Base-by-base conservation (phyloP, 2,888 invertebrate genomes). In the Chrysodeixis includens region DNA sequence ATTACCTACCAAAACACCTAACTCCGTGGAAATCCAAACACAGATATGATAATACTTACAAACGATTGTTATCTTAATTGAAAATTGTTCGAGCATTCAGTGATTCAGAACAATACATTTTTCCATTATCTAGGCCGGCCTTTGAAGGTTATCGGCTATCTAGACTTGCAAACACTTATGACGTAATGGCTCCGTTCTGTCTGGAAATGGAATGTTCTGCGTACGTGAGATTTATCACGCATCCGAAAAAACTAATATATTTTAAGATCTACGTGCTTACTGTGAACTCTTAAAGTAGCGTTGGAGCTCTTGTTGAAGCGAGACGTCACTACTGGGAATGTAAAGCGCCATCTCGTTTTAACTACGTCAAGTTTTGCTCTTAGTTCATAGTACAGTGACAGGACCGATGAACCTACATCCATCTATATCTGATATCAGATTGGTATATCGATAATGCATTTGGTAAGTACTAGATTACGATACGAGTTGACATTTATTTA, bases 211-310 rank as follows among this genome's bases (percentile, higher is more conserved):
- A 55, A 67, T 68, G 66, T 79, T 20, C 46, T 72, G 80, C 72
- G 76, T 80, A 80, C 78, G 80, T 80, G 78, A 76, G 74, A 66
- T 35, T 30, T 59, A 66, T 63, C 80, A 78, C 68, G 71, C 18
- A 16, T 56, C 35, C 16, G 9, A 58, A 54, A 54, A 35, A 16
- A n/a, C 40, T 51, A 52, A 2, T 20, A 59, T 12, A 44, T 56
- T 64, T 32, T 18, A 14, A 69, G 63, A 76, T 75, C 63, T 26
- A 4, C 26, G 6, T 26, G 26, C 2, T 26, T 26, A 26, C 26
- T 6, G 6, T 26, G 26, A 26, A 6, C 2, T 26, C 2, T 26
- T 4, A 2, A 26, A 26, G 6, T 26, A n/a, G n/a, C n/a, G n/a
- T n/a, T n/a, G n/a, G n/a, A n/a, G n/a, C n/a, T n/a, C n/a, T n/a